phyloP scores from a whole-genome alignment of 2,888 invertebrate genomes.

The Ypsolopha sequella region DNA sequence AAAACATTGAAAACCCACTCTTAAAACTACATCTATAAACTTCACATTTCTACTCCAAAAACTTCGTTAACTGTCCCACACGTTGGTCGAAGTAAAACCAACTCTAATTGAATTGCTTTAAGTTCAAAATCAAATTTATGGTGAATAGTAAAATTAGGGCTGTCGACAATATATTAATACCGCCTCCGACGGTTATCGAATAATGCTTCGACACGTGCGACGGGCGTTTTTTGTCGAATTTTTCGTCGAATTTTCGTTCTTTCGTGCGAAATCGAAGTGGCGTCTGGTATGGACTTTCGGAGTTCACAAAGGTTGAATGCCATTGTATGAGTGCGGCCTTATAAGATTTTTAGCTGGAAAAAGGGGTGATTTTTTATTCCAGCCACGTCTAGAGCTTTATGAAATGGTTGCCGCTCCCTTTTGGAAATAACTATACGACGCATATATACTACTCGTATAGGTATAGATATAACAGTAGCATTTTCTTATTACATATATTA shows the following conservation, averaged over 20 bases:
- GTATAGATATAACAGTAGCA: too few relatives aligned
- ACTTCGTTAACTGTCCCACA: not conserved
- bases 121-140: constrained; percentile 17
- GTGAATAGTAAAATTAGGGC: constrained; percentile 42
- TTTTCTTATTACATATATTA: too few relatives aligned
- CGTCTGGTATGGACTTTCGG: constrained; percentile 49
- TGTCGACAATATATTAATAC: constrained; percentile 54
- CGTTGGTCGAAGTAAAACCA: not conserved
- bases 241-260: constrained; percentile 58
- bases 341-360: constrained; percentile 7
- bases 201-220: constrained; percentile 61
- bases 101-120: not conserved
- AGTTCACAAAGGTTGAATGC: constrained; percentile 27
- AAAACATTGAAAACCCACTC: constrained; percentile 8
- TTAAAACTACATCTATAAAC: not conserved
- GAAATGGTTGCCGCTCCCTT: not conserved
- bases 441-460: too few relatives aligned
- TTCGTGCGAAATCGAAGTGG: constrained; percentile 59
- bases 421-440: too few relatives aligned
- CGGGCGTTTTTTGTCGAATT: constrained; percentile 24
- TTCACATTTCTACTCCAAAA: not conserved
- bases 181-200: constrained; percentile 68
- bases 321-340: constrained; percentile 14
- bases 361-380: constrained; percentile 3
- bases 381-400: not conserved